Conservation (phyloP, 2,888 invertebrate species). For the Fragum whitleyi region DNA sequence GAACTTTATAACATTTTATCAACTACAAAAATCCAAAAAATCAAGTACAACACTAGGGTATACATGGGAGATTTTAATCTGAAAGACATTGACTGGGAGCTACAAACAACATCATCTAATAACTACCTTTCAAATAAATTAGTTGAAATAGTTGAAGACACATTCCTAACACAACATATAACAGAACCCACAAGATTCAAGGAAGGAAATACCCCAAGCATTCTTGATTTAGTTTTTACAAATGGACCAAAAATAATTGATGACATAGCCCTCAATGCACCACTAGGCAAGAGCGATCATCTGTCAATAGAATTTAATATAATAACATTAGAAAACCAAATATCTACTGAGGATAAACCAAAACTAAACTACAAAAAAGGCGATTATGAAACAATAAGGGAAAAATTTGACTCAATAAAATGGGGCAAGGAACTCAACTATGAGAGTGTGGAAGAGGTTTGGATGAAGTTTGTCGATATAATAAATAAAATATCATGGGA, state of each 20-base stretch:
- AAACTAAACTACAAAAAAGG: no score
- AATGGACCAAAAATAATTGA: neutral
- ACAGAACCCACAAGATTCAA: neutral
- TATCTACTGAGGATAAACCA: neutral
- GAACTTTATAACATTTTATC: neutral
- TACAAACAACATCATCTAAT: neutral
- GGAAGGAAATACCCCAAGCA: neutral
- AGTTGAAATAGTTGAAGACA: neutral
- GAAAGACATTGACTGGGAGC: no score
- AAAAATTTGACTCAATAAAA: no score
- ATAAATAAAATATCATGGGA: no score
- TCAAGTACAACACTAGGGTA: neutral
- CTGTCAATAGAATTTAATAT: neutral
- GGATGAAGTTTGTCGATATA: no score
- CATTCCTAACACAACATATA: neutral
- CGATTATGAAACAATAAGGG: no score
- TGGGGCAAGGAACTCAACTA: no score
- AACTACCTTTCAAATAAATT: no score
- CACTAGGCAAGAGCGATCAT: neutral
- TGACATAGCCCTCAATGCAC: conserved; percentile 1
- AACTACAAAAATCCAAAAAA: neutral
- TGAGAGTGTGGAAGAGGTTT: no score
- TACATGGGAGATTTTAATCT: neutral
- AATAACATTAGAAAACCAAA: neutral
- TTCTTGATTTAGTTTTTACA: neutral